phyloP scores from a whole-genome alignment of 1,140 invertebrate genomes.

The Pseudomyrmex gracilis region DNA sequence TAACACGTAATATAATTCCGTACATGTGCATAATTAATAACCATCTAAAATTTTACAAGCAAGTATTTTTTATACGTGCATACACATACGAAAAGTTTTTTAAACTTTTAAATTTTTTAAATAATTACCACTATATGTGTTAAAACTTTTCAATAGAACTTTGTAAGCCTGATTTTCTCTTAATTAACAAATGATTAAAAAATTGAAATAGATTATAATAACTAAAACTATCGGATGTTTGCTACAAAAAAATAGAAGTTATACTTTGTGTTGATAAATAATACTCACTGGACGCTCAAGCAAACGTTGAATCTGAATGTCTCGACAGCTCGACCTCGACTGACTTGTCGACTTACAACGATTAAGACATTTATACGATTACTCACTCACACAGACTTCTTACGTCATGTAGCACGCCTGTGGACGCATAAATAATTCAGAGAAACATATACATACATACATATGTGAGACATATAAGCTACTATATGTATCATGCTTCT shows the following conservation, averaged over 20 bases:
- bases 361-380: slow-evolving; percentile 64
- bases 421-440: neutral
- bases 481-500: neutral
- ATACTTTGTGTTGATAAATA: neutral
- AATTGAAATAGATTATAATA: neutral
- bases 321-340: slow-evolving; percentile 63
- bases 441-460: neutral
- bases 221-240: neutral
- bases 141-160: slow-evolving; percentile 2
- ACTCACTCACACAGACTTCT: slow-evolving; percentile 3
- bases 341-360: slow-evolving; percentile 51
- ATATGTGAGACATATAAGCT: neutral
- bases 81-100: neutral
- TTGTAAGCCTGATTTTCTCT: neutral
- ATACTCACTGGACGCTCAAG: slow-evolving; percentile 51
- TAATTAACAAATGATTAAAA: neutral
- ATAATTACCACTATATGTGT: neutral
- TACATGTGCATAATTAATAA: too few species aligned
- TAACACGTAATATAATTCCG: too few species aligned
- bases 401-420: neutral
- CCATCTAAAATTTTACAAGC: too few species aligned
- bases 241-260: neutral
- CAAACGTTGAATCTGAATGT: neutral
- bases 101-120: neutral
- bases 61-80: too few species aligned